phyloP scores from a whole-genome alignment of 2,113 vertebrate species.

The Dascyllus trimaculatus region DNA sequence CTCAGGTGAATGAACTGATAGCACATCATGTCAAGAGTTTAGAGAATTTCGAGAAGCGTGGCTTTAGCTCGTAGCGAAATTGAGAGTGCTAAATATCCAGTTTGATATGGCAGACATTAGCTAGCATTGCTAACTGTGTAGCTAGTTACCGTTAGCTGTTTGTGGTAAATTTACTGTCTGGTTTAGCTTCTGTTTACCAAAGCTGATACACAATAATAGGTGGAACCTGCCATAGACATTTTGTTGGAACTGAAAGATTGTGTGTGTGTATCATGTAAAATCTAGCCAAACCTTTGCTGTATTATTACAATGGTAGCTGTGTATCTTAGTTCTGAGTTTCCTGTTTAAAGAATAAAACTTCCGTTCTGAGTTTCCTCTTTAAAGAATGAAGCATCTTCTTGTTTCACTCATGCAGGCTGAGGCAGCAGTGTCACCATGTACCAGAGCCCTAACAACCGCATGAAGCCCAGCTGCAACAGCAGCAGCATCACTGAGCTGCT shows the following conservation, averaged over 20 bases:
- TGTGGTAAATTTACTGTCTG: neutral
- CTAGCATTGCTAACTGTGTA: conserved; percentile 14
- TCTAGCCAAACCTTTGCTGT: too few species aligned
- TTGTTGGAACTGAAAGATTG: too few species aligned
- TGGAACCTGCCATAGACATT: too few species aligned
- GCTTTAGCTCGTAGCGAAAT: neutral
- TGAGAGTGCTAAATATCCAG: neutral
- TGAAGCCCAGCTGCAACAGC: conserved; percentile 47
- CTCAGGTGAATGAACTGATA: conserved; percentile 12
- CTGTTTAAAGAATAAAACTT: neutral
- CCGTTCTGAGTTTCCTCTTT: neutral
- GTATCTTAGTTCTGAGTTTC: neutral
- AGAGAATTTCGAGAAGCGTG: neutral
- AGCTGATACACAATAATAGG: too few species aligned
- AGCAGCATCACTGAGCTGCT: conserved; percentile 91
- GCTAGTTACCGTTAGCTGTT: neutral
- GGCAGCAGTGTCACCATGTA: conserved; percentile 47
- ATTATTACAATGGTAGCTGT: too few species aligned
- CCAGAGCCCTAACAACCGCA: neutral
- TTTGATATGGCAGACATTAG: neutral
- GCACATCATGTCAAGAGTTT: neutral
- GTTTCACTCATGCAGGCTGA: conserved; percentile 40
- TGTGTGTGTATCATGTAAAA: too few species aligned
- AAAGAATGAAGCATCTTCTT: neutral
- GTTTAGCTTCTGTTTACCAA: neutral